Conservation (phyloP, 2,797 vertebrate genomes). For the Rhincodon typus region DNA sequence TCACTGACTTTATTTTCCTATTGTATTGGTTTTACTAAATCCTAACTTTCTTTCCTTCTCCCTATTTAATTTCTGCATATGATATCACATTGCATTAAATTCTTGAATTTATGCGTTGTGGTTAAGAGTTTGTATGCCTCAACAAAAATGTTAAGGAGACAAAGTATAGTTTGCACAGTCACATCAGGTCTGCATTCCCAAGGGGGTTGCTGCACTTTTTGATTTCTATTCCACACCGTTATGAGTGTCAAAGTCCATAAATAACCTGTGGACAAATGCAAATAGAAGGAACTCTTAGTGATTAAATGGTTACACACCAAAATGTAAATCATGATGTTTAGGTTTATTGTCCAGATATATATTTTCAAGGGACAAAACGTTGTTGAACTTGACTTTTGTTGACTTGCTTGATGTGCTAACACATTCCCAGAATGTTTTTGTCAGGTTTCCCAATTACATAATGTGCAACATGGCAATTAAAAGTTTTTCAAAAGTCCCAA, state of each 20-base stretch:
- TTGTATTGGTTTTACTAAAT: neutral
- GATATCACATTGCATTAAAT: neutral
- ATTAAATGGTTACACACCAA: neutral
- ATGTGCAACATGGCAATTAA: neutral
- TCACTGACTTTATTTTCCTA: too few relatives aligned
- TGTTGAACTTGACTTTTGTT: neutral
- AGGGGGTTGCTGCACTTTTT: neutral
- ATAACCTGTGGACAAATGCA: too few relatives aligned
- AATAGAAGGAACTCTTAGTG: neutral
- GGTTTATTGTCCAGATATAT: too few relatives aligned
- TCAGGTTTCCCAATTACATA: neutral
- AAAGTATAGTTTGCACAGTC: neutral
- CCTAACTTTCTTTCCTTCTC: neutral
- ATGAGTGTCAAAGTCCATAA: neutral
- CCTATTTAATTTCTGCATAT: neutral
- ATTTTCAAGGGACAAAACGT: neutral
- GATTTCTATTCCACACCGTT: neutral
- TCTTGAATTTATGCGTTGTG: neutral
- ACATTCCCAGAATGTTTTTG: neutral
- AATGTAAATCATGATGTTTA: neutral
- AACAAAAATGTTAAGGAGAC: neutral
- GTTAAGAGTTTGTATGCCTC: neutral
- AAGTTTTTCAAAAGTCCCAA: neutral
- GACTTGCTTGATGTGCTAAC: neutral
- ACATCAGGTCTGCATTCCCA: neutral